A percentile compares a stretch with the other conserved stretches of the same genome.
Conservation (phyloP, 2,888 invertebrate genomes). For the Drosophila paucipuncta region DNA sequence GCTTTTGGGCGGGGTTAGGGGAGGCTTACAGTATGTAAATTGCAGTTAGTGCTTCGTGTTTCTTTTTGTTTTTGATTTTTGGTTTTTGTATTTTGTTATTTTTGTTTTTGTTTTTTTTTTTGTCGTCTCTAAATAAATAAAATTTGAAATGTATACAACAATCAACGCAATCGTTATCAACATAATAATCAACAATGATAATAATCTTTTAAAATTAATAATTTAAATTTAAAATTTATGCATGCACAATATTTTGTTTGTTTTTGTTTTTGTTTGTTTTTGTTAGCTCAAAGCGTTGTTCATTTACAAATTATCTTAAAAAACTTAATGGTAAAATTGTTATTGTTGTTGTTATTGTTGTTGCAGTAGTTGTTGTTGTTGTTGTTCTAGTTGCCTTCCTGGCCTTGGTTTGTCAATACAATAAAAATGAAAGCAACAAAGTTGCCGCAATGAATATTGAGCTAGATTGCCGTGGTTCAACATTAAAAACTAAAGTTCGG, state of each 20-base stretch:
- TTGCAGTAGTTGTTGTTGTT: conserved; percentile 17
- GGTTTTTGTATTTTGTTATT: conserved; percentile 4
- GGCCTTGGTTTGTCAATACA: conserved; percentile 58
- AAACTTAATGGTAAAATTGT: conserved; percentile 32
- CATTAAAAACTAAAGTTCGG: conserved; percentile 37
- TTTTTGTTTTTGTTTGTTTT: conserved; percentile 1
- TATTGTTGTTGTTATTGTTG: conserved; percentile 14
- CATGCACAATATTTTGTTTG: conserved; percentile 48
- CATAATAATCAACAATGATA: conserved; percentile 48
- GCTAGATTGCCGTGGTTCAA: conserved; percentile 21
- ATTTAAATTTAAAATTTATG: conserved; percentile 33
- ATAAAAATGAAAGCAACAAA: conserved; percentile 41
- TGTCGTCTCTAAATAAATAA: conserved; percentile 46
- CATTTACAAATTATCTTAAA: conserved; percentile 27
- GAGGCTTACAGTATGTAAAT: conserved; percentile 46
- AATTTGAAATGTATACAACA: conserved; percentile 38
- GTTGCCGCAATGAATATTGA: conserved; percentile 27
- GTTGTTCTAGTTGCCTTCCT: conserved; percentile 51
- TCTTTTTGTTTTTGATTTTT: conserved; percentile 27
- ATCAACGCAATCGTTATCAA: conserved; percentile 25
- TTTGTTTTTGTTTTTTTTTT: conserved; percentile 18
- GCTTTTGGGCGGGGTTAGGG: conserved; percentile 16
- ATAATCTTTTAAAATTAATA: conserved; percentile 30
- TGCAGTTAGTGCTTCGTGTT: conserved; percentile 38
- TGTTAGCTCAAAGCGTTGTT: conserved; percentile 24